Percentiles rank a stretch among this genome's conserved stretches.
These are phyloP conservation scores for Leptinotarsa undecemlineata DNA, from an alignment of 1,140 invertebrate genomes.

Conservation along the genomic window DNA sequence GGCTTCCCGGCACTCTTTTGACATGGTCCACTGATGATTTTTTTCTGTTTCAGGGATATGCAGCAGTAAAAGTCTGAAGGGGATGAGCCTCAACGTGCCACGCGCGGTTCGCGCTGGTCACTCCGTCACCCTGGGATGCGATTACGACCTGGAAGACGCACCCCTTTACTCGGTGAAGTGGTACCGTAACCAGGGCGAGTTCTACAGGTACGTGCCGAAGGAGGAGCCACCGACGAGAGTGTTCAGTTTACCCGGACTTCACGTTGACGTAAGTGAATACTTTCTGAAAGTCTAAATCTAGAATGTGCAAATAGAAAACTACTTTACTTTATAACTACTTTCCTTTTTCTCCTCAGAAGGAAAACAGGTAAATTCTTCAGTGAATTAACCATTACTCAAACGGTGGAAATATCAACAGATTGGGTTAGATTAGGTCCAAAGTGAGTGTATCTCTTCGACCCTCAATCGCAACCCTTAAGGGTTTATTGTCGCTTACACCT, in stretches of 20 bases:
- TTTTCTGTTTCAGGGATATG: constrained; percentile 43
- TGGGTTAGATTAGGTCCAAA: no score
- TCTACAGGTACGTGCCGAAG: constrained; percentile 72
- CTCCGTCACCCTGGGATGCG: constrained; percentile 72
- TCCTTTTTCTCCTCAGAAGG: no score
- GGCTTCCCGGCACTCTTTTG: neutral
- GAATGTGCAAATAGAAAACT: no score
- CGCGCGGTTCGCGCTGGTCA: constrained; percentile 71
- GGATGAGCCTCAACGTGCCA: constrained; percentile 69
- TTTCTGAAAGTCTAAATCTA: no score
- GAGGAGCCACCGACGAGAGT: constrained; percentile 71
- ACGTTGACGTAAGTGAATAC: constrained; percentile 71
- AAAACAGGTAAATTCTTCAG: no score
- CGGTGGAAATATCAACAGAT: no score
- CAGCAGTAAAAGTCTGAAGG: constrained; percentile 51
- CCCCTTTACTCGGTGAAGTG: constrained; percentile 83
- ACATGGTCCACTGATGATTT: neutral
- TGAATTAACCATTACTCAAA: no score
- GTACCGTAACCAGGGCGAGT: constrained; percentile 74
- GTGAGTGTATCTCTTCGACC: no score
- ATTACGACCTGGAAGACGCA: constrained; percentile 77
- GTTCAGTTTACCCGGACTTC: constrained; percentile 70
- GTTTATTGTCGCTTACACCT: no score
- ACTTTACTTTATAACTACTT: no score
- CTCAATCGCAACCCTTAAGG: no score